Conservation (phyloP, 2,888 invertebrate species). For the Bimastos eiseni region DNA sequence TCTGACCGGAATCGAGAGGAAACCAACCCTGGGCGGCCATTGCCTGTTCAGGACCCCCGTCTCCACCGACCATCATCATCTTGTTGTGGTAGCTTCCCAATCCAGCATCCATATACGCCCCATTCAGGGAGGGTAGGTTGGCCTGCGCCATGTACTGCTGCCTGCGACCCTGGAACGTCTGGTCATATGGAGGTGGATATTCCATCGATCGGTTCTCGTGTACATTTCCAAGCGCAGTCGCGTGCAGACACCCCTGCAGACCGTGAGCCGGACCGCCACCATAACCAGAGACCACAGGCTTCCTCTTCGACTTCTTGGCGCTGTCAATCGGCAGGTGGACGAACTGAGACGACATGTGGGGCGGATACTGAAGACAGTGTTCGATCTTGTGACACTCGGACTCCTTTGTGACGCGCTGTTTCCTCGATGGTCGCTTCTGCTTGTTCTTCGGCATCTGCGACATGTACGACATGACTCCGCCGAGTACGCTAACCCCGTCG, state of each 20-base stretch:
- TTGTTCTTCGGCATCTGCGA: constrained; percentile 1
- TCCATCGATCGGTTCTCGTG: neutral
- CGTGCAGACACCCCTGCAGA: neutral
- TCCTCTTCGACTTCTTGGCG: neutral
- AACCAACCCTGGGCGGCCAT: neutral
- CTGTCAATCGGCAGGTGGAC: neutral
- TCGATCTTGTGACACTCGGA: constrained; percentile 15
- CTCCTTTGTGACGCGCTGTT: neutral
- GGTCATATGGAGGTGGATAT: neutral
- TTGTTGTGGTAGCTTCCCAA: neutral
- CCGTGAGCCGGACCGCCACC: neutral
- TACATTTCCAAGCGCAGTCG: neutral
- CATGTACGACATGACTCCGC: constrained; percentile 23
- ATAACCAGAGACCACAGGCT: neutral
- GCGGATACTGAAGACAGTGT: constrained; percentile 16
- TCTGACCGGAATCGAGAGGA: neutral
- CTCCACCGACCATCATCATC: neutral
- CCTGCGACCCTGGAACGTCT: constrained; percentile 6
- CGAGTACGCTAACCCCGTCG: neutral
- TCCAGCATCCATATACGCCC: neutral
- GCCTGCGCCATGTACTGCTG: constrained; percentile 18
- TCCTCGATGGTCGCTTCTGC: constrained; percentile 15
- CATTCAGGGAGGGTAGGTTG: neutral
- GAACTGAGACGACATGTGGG: neutral
- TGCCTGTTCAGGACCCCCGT: neutral